Evolutionary conservation across 2,797 vertebrate species (phyloP).

Genomic region (Manis javanica): DNA sequence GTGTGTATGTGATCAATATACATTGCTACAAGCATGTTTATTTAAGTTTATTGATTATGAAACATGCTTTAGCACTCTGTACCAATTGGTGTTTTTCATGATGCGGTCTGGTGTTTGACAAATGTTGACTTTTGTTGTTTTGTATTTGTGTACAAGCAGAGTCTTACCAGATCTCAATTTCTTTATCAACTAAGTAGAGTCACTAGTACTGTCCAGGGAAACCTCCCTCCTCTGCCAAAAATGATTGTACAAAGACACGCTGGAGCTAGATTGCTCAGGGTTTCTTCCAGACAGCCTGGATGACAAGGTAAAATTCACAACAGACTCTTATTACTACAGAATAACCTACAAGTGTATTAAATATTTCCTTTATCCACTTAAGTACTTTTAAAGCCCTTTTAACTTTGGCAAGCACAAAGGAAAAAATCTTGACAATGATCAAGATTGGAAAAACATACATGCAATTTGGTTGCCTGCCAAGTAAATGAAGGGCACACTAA

Average conservation of each 20-base stretch:
- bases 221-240: background rate
- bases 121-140: background rate
- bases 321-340: slow-evolving; percentile 39
- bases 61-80: background rate
- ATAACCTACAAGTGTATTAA: slow-evolving; percentile 37
- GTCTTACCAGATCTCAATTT: background rate
- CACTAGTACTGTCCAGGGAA: background rate
- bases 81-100: background rate
- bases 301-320: slow-evolving; percentile 34
- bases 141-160: background rate
- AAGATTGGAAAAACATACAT: slow-evolving; percentile 47
- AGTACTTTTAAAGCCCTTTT: slow-evolving; percentile 35
- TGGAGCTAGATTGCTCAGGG: background rate
- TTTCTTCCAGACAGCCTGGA: background rate
- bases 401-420: slow-evolving; percentile 56
- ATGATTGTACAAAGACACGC: background rate
- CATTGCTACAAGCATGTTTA: background rate
- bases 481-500: slow-evolving; percentile 51
- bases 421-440: slow-evolving; percentile 5
- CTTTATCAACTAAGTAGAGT: background rate
- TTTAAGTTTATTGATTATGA: slow-evolving; percentile 28
- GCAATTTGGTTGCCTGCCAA: slow-evolving; percentile 45
- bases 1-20: background rate
- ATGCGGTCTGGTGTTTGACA: background rate
- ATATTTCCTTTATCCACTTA: slow-evolving; percentile 28